Evolutionary conservation across 2,888 invertebrate species (phyloP).

Genomic region (Phasia obesa): DNA sequence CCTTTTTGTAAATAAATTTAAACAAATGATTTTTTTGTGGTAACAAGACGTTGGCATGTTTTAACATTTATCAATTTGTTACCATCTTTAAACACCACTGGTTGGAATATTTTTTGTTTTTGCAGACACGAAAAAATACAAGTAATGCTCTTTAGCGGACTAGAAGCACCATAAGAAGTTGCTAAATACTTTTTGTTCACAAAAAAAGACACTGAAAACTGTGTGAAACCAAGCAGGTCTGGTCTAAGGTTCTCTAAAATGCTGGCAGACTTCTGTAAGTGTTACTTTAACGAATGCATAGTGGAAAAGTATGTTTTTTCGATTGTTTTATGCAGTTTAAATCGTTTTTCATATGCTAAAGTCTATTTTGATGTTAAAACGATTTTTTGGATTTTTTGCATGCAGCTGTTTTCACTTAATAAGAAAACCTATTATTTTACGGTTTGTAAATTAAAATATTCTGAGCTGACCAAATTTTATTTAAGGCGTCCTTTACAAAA

Average conservation of each 20-base stretch:
- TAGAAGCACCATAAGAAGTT: constrained; percentile 53
- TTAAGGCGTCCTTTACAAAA: too few relatives aligned
- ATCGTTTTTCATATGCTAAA: not conserved
- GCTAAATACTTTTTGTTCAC: constrained; percentile 38
- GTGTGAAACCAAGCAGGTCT: constrained; percentile 2
- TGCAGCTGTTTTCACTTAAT: too few relatives aligned
- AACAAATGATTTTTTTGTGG: constrained; percentile 67
- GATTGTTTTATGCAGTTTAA: not conserved
- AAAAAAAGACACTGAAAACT: constrained; percentile 10
- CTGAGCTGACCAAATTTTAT: too few relatives aligned
- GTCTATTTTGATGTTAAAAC: not conserved
- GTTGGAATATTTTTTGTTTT: constrained; percentile 20
- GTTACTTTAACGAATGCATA: not conserved
- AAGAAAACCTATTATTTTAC: too few relatives aligned
- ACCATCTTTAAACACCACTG: constrained; percentile 72
- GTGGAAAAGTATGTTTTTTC: constrained; percentile 14
- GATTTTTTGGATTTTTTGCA: too few relatives aligned
- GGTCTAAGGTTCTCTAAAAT: constrained; percentile 37
- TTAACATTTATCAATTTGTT: constrained; percentile 75
- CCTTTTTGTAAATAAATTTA: constrained; percentile 71
- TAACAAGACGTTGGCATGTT: constrained; percentile 73
- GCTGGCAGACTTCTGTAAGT: not conserved
- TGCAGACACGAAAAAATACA: not conserved
- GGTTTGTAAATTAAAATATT: too few relatives aligned
- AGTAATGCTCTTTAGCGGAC: constrained; percentile 39